Evolutionary conservation across 2,113 vertebrate species (phyloP), one percentile per base, ranked within the genome.

Genomic region (Oenanthe melanoleuca): DNA sequence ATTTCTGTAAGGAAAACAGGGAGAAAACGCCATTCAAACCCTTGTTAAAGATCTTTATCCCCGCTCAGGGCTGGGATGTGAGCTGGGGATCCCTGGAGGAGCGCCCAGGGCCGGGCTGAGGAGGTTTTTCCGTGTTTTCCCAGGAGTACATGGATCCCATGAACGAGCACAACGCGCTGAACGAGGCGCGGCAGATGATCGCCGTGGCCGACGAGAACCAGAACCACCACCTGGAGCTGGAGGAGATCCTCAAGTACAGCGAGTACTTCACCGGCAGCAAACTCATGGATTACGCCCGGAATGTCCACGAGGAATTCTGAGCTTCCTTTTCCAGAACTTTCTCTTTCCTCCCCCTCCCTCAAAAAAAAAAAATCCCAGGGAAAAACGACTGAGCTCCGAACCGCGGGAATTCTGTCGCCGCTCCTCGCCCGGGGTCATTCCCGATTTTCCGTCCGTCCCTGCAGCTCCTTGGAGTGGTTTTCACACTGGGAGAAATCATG

Each of bases 241-340:
- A 99, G 34, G 99, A 99, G 97, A 98, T 99, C 45, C 98, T 99
- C 73, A 99, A 99, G 69, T 99, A 99, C 89, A 99, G 99, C 69
- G 99, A 99, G 74, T 99, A 99, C 92, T 99, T 99, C 97, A 99
- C 99, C 0, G 99, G 99, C 90, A 99, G 99, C 98, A 99, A 99
- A 86, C 98, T 99, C 42, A 99, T 99, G 99, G 99, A 99, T 95
- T 99, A 99, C 1, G 99, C 99, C 50, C 98, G 99, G 21, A 99
- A 99, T 0, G 99, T 99, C 44, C 99, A 99, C 6, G 99, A 99
- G 97, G 99, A 99, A 89, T 99, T 99, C 97, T 99, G 97, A 98
- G 47, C n/a, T 14, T 10, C 34, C 31, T 57, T 45, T 45, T 10
- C 44, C 44, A 45, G 44, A 19, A 44, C 44, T 44, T 44, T 19